A percentile compares a stretch with the other conserved stretches of the same genome.
phyloP scores from a whole-genome alignment of 1,140 invertebrate genomes.

The Drosophila willistoni region DNA sequence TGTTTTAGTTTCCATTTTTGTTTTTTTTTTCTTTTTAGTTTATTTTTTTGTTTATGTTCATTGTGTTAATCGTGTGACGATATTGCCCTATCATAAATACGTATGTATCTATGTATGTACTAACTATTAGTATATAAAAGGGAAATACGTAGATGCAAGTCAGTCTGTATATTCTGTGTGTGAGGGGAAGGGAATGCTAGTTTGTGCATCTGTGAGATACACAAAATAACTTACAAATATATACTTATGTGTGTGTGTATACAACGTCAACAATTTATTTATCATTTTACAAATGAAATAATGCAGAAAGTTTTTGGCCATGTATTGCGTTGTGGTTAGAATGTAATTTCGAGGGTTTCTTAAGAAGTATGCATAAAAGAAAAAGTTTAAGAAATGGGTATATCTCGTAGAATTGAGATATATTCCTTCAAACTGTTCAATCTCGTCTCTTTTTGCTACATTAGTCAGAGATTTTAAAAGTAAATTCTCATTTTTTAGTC shows the following conservation, averaged over 20 bases:
- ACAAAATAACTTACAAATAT: not conserved
- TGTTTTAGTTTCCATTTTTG: slow-evolving; percentile 8
- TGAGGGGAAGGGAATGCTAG: not conserved
- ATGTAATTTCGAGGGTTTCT: not conserved
- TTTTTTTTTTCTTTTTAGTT: too few relatives aligned
- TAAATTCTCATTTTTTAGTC: too few relatives aligned
- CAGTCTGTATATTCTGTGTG: not conserved
- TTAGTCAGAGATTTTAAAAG: too few relatives aligned
- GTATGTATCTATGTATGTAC: not conserved
- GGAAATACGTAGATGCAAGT: not conserved
- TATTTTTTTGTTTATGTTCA: slow-evolving; percentile 22
- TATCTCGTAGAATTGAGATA: too few relatives aligned
- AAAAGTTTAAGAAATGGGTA: too few relatives aligned
- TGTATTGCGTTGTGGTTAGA: slow-evolving; percentile 3
- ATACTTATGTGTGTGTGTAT: not conserved
- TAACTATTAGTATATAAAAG: slow-evolving; percentile 23
- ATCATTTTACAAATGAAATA: slow-evolving; percentile 8
- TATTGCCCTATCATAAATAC: slow-evolving; percentile 25
- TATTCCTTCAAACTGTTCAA: too few relatives aligned
- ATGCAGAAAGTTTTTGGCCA: slow-evolving; percentile 3
- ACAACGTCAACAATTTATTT: not conserved
- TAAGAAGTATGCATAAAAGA: not conserved
- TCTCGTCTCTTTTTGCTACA: too few relatives aligned
- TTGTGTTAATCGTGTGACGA: slow-evolving; percentile 36
- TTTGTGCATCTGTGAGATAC: not conserved